Evolutionary conservation across 2,797 vertebrate species (phyloP).

Genomic region (Malurus splendens): DNA sequence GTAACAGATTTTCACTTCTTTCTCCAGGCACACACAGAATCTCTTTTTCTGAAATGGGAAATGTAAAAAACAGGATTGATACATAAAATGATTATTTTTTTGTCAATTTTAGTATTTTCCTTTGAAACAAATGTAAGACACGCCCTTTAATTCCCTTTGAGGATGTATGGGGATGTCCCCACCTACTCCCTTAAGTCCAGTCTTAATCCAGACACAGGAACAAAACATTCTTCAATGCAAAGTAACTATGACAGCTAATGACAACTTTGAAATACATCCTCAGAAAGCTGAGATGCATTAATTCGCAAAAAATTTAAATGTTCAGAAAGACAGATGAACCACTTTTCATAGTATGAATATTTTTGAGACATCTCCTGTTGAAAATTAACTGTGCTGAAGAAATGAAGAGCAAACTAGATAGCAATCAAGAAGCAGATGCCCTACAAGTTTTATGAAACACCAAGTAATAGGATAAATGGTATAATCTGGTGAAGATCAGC

Average conservation of each 20-base stretch:
- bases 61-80: not conserved
- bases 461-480: not conserved
- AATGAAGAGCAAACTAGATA: not conserved
- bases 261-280: not conserved
- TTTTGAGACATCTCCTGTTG: not conserved
- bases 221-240: not conserved
- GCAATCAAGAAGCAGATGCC: not conserved
- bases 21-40: not conserved
- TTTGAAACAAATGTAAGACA: not conserved
- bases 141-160: not conserved
- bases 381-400: not conserved
- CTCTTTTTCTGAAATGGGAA: not conserved
- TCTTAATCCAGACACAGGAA: not conserved
- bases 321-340: not conserved
- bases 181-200: not conserved
- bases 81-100: not conserved
- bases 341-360: not conserved
- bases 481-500: not conserved
- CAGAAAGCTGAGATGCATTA: not conserved
- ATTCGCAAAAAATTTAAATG: not conserved
- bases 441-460: not conserved
- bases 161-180: not conserved
- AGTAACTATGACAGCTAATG: not conserved
- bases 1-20: not conserved
- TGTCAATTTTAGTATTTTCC: not conserved